Conservation (phyloP, 1,140 invertebrate species). For the Elysia chlorotica region DNA sequence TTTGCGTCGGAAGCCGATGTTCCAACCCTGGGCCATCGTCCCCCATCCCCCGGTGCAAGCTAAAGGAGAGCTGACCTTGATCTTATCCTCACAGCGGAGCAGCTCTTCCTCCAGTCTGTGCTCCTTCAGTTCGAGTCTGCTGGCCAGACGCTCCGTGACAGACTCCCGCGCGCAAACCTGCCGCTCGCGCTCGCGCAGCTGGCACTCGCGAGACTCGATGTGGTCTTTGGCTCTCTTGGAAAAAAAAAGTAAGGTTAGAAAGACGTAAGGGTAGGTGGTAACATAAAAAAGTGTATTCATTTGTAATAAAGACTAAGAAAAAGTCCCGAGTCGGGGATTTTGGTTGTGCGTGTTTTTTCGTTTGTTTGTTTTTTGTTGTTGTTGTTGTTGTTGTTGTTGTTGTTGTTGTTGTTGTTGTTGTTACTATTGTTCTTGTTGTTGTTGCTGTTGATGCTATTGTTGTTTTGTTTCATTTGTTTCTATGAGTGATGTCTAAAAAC, state of each 20-base stretch:
- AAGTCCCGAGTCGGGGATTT: neutral
- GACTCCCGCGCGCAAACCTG: constrained; percentile 32
- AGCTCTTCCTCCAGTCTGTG: constrained; percentile 36
- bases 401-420: too few species aligned
- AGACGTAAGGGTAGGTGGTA: neutral
- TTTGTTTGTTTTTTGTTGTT: neutral
- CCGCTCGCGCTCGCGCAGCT: constrained; percentile 47
- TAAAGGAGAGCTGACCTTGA: constrained; percentile 26
- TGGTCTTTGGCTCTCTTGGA: constrained; percentile 48
- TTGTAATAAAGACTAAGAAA: neutral
- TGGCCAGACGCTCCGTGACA: constrained; percentile 27
- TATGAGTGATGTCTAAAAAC: neutral
- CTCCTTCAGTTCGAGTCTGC: constrained; percentile 42
- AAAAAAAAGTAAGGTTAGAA: neutral
- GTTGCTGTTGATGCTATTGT: neutral
- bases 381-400: too few species aligned
- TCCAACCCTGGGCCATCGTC: too few species aligned
- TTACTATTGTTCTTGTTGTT: too few species aligned
- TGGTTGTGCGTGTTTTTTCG: neutral
- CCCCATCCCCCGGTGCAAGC: too few species aligned
- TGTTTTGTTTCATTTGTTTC: neutral
- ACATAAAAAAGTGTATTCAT: neutral
- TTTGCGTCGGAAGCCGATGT: too few species aligned
- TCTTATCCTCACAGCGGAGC: constrained; percentile 35
- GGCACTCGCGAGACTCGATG: constrained; percentile 44